Evolutionary conservation across 2,888 invertebrate genomes (phyloP), one percentile per base, ranked within the genome.

Genomic region (Carcina quercana): DNA sequence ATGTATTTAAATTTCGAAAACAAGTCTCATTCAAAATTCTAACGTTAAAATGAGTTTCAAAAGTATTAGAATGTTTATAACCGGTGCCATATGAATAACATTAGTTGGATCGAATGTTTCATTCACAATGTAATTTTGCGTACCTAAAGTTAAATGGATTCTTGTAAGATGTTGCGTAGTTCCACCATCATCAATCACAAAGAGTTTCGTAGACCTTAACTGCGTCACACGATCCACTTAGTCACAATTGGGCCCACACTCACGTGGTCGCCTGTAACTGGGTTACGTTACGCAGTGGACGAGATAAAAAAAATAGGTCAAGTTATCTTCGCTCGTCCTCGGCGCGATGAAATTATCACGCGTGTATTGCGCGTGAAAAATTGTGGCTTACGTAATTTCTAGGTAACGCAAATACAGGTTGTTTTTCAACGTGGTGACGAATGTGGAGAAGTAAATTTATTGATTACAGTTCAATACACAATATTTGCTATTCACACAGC

Each of bases 231-330:
- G 59, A 54, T 56, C 63, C 59, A 69, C 59, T 65, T 63, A 43
- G 50, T 42, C 42, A 58, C 64, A 64, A 64, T 68, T 61, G 57
- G 60, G 25, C 25, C 25, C 43, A 55, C 49, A 56, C 62, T 63
- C 69, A 73, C 67, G 66, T 69, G 70, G 49, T 30, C 50, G 52
- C 36, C 55, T 47, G 56, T 62, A 80, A 66, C 67, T 83, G 65
- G 82, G 83, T 80, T 82, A 79, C 59, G 67, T 70, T 62, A 67
- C 69, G 65, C 60, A 64, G 65, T 57, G 64, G 55, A 56, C 40
- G 62, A 78, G 79, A 80, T 82, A 83, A 82, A 83, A 78, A 78
- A 83, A 78, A 83, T 83, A 62, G 83, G 83, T 82, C 83, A 83
- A 83, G 82, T 79, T 79, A 82, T 83, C 83, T 80, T 75, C 50